Conservation (phyloP, 2,797 vertebrate species). For the Coracias cyanogaster region DNA sequence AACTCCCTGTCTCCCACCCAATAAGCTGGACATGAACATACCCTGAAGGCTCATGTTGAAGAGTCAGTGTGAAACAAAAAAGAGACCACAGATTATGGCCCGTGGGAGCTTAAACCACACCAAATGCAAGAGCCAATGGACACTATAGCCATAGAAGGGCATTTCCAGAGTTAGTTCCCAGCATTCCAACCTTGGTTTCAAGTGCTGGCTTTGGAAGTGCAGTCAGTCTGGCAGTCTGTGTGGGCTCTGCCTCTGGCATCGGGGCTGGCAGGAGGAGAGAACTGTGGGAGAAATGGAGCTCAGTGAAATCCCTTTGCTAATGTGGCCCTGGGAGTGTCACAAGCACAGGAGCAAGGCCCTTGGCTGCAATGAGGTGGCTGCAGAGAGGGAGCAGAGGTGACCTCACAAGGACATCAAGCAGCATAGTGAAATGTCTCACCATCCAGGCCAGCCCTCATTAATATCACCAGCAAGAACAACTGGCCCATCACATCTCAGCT, state of each 20-base stretch:
- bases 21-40: not conserved
- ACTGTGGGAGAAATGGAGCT: not conserved
- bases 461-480: not conserved
- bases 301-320: not conserved
- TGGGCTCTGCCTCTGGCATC: conserved; percentile 50
- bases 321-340: fast-evolving
- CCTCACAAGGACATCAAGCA: fast-evolving
- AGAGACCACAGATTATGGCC: conserved; percentile 23
- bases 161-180: not conserved
- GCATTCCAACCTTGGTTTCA: not conserved
- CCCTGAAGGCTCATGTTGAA: not conserved
- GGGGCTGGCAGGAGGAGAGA: not conserved
- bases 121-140: not conserved
- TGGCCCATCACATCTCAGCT: not conserved
- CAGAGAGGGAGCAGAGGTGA: not conserved
- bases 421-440: not conserved
- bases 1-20: conserved; percentile 50
- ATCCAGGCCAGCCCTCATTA: not conserved
- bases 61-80: conserved; percentile 17
- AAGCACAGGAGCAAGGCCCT: not conserved
- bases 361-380: not conserved
- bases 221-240: conserved; percentile 38
- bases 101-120: not conserved
- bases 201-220: not conserved
- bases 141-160: conserved; percentile 19